Conservation (phyloP, 2,888 invertebrate genomes). For the Scrobipalpa costella region DNA sequence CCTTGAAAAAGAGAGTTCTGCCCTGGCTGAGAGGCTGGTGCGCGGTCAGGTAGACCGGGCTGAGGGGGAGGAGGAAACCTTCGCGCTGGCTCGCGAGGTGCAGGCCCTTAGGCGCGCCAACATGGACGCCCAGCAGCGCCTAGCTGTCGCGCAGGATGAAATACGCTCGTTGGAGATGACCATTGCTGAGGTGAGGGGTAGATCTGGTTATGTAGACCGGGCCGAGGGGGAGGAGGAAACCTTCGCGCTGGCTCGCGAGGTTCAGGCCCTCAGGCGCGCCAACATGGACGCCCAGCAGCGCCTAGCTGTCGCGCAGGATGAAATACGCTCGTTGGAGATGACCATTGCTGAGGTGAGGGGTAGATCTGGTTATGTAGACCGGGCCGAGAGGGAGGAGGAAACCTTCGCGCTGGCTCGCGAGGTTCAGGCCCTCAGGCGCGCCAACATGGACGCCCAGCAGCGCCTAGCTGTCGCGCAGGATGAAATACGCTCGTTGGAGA, state of each 20-base stretch:
- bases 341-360: constrained; percentile 79
- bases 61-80: constrained; percentile 95
- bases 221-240: constrained; percentile 97
- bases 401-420: constrained; percentile 92
- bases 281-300: constrained; percentile 94
- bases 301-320: constrained; percentile 87
- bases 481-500: constrained; percentile 91
- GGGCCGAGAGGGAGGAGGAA: constrained; percentile 97
- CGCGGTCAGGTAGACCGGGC: constrained; percentile 96
- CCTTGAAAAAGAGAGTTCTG: constrained; percentile 96
- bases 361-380: constrained; percentile 91
- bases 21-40: constrained; percentile 95
- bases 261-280: constrained; percentile 92
- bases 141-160: constrained; percentile 95
- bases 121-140: constrained; percentile 92
- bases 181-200: constrained; percentile 71
- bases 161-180: constrained; percentile 91
- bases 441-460: constrained; percentile 93
- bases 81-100: constrained; percentile 92
- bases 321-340: constrained; percentile 91
- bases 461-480: constrained; percentile 88
- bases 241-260: constrained; percentile 90
- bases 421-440: constrained; percentile 91
- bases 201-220: constrained; percentile 93
- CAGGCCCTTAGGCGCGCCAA: constrained; percentile 93